Percentiles rank a stretch among this genome's conserved stretches.
These are phyloP conservation scores for Diloba caeruleocephala DNA, from an alignment of 2,888 invertebrate species.

Conservation along the genomic window DNA sequence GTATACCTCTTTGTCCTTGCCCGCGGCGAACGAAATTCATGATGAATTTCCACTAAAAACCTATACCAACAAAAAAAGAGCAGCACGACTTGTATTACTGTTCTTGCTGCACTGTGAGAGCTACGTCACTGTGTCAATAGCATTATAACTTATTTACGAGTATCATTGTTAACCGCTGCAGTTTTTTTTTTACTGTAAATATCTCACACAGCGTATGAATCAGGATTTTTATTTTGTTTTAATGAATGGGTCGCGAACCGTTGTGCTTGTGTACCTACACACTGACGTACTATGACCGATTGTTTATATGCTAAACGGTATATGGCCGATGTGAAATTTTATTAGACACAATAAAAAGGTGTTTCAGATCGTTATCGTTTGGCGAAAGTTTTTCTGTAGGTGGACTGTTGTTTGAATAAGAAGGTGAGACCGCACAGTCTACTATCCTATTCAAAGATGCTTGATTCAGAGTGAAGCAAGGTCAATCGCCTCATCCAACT, in stretches of 20 bases:
- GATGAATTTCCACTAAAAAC: too few relatives aligned
- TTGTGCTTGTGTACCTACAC: slow-evolving; percentile 4
- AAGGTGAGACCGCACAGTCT: too few relatives aligned
- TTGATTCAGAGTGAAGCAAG: too few relatives aligned
- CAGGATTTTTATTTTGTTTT: slow-evolving; percentile 41
- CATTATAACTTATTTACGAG: slow-evolving; percentile 58
- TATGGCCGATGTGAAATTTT: background rate
- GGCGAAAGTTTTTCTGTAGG: background rate
- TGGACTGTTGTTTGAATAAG: background rate
- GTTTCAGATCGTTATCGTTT: background rate
- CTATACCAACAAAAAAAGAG: too few relatives aligned
- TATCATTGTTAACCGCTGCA: slow-evolving; percentile 61
- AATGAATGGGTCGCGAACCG: slow-evolving; percentile 35
- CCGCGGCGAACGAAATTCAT: too few relatives aligned
- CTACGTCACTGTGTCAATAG: slow-evolving; percentile 52
- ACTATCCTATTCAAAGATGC: too few relatives aligned
- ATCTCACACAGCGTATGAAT: slow-evolving; percentile 49
- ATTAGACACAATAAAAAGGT: background rate
- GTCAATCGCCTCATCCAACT: too few relatives aligned
- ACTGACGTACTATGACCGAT: slow-evolving; percentile 8
- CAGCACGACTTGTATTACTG: slow-evolving; percentile 29
- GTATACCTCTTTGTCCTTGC: too few relatives aligned
- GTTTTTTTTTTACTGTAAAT: slow-evolving; percentile 56
- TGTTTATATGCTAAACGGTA: slow-evolving; percentile 4
- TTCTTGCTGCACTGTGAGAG: slow-evolving; percentile 22